Percentiles rank a stretch among this genome's conserved stretches.
These are phyloP conservation scores for Camponotus fellah DNA, from an alignment of 2,888 invertebrate genomes.

Conservation along the genomic window DNA sequence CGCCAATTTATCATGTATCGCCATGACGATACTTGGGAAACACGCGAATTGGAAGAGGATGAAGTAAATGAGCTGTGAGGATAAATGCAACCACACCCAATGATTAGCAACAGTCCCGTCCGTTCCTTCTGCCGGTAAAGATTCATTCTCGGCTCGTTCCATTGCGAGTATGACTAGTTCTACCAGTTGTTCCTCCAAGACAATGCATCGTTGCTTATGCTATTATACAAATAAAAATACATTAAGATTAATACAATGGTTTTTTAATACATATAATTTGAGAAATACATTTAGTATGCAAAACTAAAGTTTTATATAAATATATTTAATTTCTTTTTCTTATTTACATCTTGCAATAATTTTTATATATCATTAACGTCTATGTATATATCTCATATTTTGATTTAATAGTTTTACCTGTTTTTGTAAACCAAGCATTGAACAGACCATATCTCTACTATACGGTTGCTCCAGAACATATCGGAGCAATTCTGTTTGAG, in stretches of 20 bases:
- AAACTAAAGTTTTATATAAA: not conserved
- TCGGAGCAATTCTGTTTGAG: slow-evolving; percentile 94
- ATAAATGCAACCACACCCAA: slow-evolving; percentile 97
- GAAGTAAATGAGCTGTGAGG: slow-evolving; percentile 97
- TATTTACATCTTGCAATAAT: not conserved
- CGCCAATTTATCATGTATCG: slow-evolving; percentile 94
- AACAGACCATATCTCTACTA: slow-evolving; percentile 98
- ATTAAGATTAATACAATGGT: not conserved
- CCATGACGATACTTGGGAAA: slow-evolving; percentile 96
- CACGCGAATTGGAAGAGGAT: slow-evolving; percentile 97
- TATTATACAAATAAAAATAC: slow-evolving; percentile 74
- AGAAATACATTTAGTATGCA: not conserved
- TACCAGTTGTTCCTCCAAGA: slow-evolving; percentile 96
- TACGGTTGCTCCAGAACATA: slow-evolving; percentile 98
- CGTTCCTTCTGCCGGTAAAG: slow-evolving; percentile 87
- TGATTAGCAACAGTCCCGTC: slow-evolving; percentile 90
- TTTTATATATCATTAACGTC: not conserved
- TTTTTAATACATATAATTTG: slow-evolving; percentile 1
- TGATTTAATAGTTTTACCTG: slow-evolving; percentile 87
- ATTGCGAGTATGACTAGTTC: slow-evolving; percentile 96
- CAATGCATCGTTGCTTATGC: slow-evolving; percentile 94
- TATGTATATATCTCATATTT: not conserved
- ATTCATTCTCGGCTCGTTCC: slow-evolving; percentile 94
- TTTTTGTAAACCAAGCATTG: slow-evolving; percentile 97
- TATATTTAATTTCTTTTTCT: slow-evolving; percentile 54